Percentiles rank a stretch among this genome's conserved stretches.
Conservation (phyloP, 1,140 invertebrate genomes). For the Neodiprion pinetum region DNA sequence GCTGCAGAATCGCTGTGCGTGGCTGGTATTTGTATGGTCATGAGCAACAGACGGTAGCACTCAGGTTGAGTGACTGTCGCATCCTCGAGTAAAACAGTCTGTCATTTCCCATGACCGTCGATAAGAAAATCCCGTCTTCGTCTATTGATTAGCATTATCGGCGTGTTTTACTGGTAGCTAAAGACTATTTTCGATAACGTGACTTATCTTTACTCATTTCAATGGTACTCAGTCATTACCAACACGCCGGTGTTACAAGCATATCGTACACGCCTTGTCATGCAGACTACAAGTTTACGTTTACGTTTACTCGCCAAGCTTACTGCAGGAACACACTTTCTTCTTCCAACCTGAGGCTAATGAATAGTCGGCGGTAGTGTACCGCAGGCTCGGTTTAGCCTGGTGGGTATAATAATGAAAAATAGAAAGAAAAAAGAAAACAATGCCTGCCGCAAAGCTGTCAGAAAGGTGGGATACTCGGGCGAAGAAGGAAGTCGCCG, state of each 20-base stretch:
- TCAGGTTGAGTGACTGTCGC: no score
- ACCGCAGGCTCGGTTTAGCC: background rate
- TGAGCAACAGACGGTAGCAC: no score
- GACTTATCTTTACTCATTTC: background rate
- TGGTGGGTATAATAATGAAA: background rate
- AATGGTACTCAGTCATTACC: background rate
- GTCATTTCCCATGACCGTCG: no score
- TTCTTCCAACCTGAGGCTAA: background rate
- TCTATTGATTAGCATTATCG: no score
- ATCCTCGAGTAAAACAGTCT: no score
- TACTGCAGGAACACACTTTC: background rate
- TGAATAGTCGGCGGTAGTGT: background rate
- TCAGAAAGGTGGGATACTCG: no score
- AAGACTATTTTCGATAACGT: background rate
- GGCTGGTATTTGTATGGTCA: no score
- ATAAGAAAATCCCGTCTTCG: no score
- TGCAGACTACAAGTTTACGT: background rate
- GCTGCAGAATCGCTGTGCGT: no score
- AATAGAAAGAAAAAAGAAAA: background rate
- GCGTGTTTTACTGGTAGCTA: background rate
- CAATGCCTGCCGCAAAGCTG: background rate
- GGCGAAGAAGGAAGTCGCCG: background rate
- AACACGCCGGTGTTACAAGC: background rate
- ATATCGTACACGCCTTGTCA: background rate
- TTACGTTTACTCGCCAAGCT: background rate